Evolutionary conservation across 2,113 vertebrate species (phyloP).

Genomic region (Corythaixoides concolor): DNA sequence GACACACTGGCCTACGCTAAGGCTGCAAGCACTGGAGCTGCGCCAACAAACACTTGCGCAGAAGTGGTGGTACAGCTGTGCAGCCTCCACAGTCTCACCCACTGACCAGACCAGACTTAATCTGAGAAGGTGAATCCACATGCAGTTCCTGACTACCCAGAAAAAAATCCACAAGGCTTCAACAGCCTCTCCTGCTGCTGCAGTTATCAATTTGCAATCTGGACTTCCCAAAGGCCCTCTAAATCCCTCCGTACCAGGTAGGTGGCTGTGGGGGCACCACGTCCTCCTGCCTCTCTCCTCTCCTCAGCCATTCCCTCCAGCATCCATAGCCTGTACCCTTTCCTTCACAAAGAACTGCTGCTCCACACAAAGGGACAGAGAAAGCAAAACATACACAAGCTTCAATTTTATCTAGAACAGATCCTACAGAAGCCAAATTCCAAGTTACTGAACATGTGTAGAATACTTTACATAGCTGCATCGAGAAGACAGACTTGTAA

Average conservation of each 20-base stretch:
- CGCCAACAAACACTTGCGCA: not conserved
- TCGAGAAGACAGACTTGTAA: not conserved
- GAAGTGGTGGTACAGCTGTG: not conserved
- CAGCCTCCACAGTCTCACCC: accelerated
- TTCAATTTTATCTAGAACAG: not conserved
- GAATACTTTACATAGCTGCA: not conserved
- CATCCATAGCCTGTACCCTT: not conserved
- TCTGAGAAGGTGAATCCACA: not conserved
- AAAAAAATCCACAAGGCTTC: not conserved
- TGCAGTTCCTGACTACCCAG: not conserved
- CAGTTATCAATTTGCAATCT: not conserved
- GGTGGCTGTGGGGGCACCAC: not conserved
- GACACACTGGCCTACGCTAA: not conserved
- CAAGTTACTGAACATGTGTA: not conserved
- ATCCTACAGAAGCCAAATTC: not conserved
- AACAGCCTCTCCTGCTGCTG: not conserved
- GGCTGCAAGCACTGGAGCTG: not conserved
- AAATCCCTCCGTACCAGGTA: not conserved
- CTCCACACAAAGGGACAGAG: not conserved
- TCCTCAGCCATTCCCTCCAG: not conserved
- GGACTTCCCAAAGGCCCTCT: not conserved
- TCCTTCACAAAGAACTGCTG: not conserved
- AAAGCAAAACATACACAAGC: not conserved
- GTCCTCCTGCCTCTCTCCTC: not conserved
- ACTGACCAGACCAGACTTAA: not conserved